Base-by-base conservation (phyloP, 2,113 vertebrate genomes). In the Ctenomys sociabilis region DNA sequence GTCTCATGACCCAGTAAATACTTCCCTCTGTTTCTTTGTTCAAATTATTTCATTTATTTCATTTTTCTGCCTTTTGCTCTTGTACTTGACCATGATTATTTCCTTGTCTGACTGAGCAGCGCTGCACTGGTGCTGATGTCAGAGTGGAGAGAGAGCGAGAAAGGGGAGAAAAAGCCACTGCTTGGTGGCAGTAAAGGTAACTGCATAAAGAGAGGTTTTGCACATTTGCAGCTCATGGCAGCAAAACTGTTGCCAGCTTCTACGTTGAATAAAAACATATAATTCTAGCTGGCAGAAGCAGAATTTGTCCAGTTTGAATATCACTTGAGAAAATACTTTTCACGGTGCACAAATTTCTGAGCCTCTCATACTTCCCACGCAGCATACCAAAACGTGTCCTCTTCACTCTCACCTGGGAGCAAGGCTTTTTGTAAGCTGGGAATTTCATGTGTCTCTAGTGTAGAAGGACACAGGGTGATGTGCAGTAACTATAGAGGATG, bases 241-340 rank as follows among this genome's bases (percentile, higher is more conserved):
- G 40, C 30, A 70, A 85, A 72, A 80, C 28, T 89, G 21, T 52
- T 73, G 49, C 28, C 21, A 83, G 87, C 90, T 73, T 89, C 4
- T 63, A 78, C 59, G 82, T 16, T 26, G 66, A 94, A 91, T 88
- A 78, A 87, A 96, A 93, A 26, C 22, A 22, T 70, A 8, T 54
- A 78, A 68, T 88, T 83, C 72, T 80, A 80, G 84, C 19, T 85
- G 90, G 85, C 52, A 28, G 35, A 85, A 78, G 13, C 40, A 91
- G 59, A 78, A 6, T 87, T 35, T 88, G 73, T 87, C 59, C 87
- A 88, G 17, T 88, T 52, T 68, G 59, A 73, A 57, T 19, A 17
- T 7, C 16, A 1, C 54, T 91, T 57, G 30, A 88, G 35, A 68
- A 86, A 88, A 8, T 32, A 57, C 16, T 90, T 54, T 57, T 10